A percentile compares a stretch with the other conserved stretches of the same genome.
Evolutionary conservation across 2,113 vertebrate genomes (phyloP).

Genomic region (Ptyas mucosa): DNA sequence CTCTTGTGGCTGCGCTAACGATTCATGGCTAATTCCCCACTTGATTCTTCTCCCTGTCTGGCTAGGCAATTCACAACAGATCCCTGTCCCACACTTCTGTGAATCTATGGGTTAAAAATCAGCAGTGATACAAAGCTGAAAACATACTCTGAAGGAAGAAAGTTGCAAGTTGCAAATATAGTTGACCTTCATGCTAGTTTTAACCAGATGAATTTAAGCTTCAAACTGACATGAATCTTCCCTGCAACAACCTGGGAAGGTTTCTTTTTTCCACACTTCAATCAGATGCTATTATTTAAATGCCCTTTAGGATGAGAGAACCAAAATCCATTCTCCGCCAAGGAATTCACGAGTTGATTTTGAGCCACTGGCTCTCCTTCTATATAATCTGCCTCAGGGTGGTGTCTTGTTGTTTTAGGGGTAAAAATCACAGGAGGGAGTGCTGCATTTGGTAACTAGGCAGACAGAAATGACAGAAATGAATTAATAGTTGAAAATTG

Average conservation of each 20-base stretch:
- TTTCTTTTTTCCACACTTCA: background rate
- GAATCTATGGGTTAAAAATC: background rate
- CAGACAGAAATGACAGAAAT: background rate
- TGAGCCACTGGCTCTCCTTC: background rate
- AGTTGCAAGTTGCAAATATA: background rate
- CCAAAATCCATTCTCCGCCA: background rate
- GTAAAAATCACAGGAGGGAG: background rate
- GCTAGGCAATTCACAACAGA: background rate
- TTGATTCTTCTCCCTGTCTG: background rate
- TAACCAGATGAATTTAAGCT: background rate
- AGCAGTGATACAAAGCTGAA: background rate
- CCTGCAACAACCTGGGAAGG: background rate
- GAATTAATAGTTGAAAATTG: background rate
- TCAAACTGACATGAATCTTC: background rate
- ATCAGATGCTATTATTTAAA: background rate
- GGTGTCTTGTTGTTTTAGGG: background rate
- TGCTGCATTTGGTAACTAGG: background rate
- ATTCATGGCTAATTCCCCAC: background rate
- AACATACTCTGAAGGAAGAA: background rate
- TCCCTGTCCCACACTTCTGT: background rate
- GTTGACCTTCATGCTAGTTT: background rate
- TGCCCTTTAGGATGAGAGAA: background rate
- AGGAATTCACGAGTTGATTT: background rate
- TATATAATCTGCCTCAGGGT: background rate
- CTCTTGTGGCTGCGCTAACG: accelerated